phyloP scores from a whole-genome alignment of 2,113 vertebrate species.

The Mesocricetus auratus region DNA sequence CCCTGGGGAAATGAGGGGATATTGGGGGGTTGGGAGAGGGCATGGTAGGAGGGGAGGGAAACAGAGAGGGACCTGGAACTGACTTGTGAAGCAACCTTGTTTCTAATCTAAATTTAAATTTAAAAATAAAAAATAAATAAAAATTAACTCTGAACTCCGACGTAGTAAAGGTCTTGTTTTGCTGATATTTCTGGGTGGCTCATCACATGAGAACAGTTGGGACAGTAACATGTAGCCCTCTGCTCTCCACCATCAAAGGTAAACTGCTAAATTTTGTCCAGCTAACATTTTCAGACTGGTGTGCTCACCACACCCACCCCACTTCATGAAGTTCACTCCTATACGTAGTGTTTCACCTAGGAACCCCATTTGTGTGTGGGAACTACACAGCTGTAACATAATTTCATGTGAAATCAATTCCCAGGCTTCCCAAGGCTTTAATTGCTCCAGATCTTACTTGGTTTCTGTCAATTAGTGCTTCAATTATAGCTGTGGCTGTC shows the following conservation, averaged over 20 bases:
- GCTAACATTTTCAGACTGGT: neutral
- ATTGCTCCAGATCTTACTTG: neutral
- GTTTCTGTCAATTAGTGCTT: neutral
- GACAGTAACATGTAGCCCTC: neutral
- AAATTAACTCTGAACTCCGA: slow-evolving; percentile 10
- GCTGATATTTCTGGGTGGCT: neutral
- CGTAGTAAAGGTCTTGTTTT: slow-evolving; percentile 9
- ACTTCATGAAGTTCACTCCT: neutral
- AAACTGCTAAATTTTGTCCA: neutral
- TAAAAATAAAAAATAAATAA: no score
- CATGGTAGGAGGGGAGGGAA: no score
- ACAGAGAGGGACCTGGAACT: no score
- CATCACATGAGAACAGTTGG: neutral
- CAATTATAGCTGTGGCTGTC: neutral
- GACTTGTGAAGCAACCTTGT: no score
- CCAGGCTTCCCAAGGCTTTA: neutral
- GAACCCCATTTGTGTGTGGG: neutral
- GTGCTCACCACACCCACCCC: neutral
- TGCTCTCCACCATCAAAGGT: neutral
- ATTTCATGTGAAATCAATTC: slow-evolving; percentile 34
- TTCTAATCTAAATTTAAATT: no score
- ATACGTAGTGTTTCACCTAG: neutral
- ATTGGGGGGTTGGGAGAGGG: no score
- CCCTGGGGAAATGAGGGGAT: no score
- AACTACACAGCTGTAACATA: neutral